Evolutionary conservation across 2,888 invertebrate genomes (phyloP), one percentile per base, ranked within the genome.

Genomic region (Tenthredo mesomela): DNA sequence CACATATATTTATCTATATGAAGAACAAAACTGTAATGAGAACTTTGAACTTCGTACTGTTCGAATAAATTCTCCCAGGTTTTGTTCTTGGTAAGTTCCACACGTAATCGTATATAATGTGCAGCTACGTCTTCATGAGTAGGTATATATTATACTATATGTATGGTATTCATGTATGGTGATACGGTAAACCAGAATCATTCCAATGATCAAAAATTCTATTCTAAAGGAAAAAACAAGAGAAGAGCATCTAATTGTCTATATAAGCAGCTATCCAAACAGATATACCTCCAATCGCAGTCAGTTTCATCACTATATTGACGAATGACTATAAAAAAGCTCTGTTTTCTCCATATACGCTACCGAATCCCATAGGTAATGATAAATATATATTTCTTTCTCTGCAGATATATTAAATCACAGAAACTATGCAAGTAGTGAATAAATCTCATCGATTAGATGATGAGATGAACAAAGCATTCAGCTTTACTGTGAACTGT

Each of bases 231-330:
- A 82, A 82, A 82, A 67, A 67, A 12, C n/a, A 82, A 67, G 18
- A 18, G 61, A 47, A 82, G n/a, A 82, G 82, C 82, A 25, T 82
- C 82, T 82, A 82, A 61, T 58, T 67, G 29, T 82, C 82, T 82
- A 82, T 47, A 9, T 50, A 82, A 67, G 67, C 67, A 67, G 43
- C 67, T 65, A 82, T 65, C 5, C 25, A 82, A 65, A 67, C 65
- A 67, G 40, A 61, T 70, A 61, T 70, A 67, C 82, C 82, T 65
- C 47, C 21, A 80, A 80, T 61, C 61, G 37, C n/a, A 61, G 47
- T 77, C 18, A 61, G 80, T 58, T 61, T 80, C 37, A 40, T 50
- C 61, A 61, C n/a, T n/a, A 37, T 70, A 37, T 78, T 54, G 78
- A 33, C 33, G 33, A 58, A 78, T n/a, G 54, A 29, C 78, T 54